Evolutionary conservation across 1,140 invertebrate genomes (phyloP), one percentile per base, ranked within the genome.

Genomic region (Drosophila aff.): DNA sequence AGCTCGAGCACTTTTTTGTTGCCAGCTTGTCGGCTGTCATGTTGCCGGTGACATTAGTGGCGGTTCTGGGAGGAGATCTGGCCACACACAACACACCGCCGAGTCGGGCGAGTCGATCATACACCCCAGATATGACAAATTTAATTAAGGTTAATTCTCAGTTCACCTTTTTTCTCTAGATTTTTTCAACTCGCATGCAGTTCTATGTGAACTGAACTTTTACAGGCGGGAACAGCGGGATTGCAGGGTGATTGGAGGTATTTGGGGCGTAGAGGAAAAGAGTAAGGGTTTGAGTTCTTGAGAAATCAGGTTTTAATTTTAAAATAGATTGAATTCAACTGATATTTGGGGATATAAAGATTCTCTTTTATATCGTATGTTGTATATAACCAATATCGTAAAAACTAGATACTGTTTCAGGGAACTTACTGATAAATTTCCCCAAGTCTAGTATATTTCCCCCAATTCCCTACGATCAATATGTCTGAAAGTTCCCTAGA

Each of bases 121-220:
- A 81, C 80, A 60, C 44, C 53, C 9, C 47, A 79, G 83, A 87
- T 87, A 89, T 84, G 85, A 84, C 77, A 76, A 82, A 79, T 82
- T 86, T 82, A 86, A 86, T 86, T 86, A 86, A 82, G 82, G 82
- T 72, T 86, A 71, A 82, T 82, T 86, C 78, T 47, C 60, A 60
- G 43, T 71, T 61, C 36, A 61, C 50, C 57, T 58, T 63, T 58
- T 55, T 38, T 57, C 1, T 16, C 1, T 55, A 55, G 5, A 52
- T 62, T 69, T 66, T 65, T 76, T 50, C 9, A 52, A 16, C 15
- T 23, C 55, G 40, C 69, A 38, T 18, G 47, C 41, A 33, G 41
- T 46, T 55, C 18, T 49, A 16, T 50, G 63, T 78, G 69, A 66
- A 78, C 76, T 71, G 41, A 78, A 78, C 58, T 64, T 65, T 57